Evolutionary conservation across 2,797 vertebrate species (phyloP), one percentile per base, ranked within the genome.

Genomic region (Hydrolagus colliei): DNA sequence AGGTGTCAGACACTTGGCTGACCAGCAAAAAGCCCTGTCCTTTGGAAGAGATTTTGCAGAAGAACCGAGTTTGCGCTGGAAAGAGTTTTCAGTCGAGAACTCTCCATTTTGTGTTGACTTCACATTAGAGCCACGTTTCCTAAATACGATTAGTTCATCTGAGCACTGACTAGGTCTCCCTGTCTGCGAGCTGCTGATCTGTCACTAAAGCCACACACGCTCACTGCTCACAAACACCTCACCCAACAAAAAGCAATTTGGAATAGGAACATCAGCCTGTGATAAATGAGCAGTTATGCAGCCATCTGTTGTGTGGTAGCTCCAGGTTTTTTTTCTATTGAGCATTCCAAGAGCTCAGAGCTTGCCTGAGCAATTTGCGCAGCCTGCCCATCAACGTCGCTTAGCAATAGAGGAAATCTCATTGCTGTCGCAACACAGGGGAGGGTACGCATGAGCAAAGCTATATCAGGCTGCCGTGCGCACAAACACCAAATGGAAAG

Each of bases 201-300:
- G 52, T 20, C n/a, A 59, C 41, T 77, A 18, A 11, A 61, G 61
- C 16, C 61, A n/a, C n/a, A 77, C 75, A n/a, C n/a, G 59, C 75
- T 61, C 20, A 41, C 5, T 74, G 12, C 32, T 27, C 9, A 18
- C 75, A 74, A 86, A 86, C 73, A 72, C 63, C 85, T 86, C 86
- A 85, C 35, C 10, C 78, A 71, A 73, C 86, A 18, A 63, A 86
- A 65, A 76, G 84, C 86, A 85, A 86, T 86, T 73, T 72, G 75
- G 85, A 88, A 87, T 88, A 88, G 86, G 86, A 82, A 72, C 72
- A 67, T 79, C 86, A 86, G 86, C 87, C 86, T 86, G 87, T 89
- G 88, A 90, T 90, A 88, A 90, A 90, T 89, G 88, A 87, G 87
- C 88, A 90, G 90, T 90, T 90, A 90, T 86, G 86, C 72, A 80